Percentiles rank a stretch among this genome's conserved stretches.
phyloP scores from a whole-genome alignment of 1,140 invertebrate species.

The Achatina immaculata region DNA sequence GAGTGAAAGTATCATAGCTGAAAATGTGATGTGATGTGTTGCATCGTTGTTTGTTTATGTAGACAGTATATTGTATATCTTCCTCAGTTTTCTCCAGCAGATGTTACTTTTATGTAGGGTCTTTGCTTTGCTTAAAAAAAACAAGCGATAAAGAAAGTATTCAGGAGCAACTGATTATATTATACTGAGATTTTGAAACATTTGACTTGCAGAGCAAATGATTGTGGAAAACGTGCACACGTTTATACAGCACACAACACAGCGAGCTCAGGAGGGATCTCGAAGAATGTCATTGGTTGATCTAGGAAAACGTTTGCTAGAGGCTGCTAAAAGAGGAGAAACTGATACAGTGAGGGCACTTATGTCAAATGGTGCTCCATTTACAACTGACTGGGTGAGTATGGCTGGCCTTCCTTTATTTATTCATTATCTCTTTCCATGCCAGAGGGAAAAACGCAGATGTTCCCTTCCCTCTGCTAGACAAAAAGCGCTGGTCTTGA shows the following conservation, averaged over 20 bases:
- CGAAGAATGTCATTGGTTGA: conserved; percentile 76
- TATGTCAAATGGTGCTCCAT: conserved; percentile 88
- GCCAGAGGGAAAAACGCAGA: too few species aligned
- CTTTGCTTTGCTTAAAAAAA: background rate
- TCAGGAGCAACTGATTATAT: background rate
- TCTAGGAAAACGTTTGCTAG: conserved; percentile 85
- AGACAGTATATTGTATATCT: background rate
- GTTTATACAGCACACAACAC: conserved; percentile 14
- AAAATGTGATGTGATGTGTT: background rate
- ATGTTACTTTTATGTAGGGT: background rate
- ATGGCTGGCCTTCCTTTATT: too few species aligned
- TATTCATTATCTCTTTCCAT: too few species aligned
- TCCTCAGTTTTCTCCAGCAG: background rate
- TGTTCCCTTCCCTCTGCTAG: too few species aligned
- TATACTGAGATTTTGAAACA: background rate
- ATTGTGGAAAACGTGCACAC: conserved; percentile 32
- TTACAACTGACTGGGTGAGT: conserved; percentile 90
- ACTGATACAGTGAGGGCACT: conserved; percentile 83
- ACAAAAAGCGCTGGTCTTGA: too few species aligned
- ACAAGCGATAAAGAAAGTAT: background rate
- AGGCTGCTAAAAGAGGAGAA: conserved; percentile 84
- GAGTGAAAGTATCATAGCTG: too few species aligned
- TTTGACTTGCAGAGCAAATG: conserved; percentile 21
- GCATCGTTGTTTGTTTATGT: background rate
- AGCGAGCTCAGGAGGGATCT: conserved; percentile 12